These are phyloP conservation scores for Papilio gigon DNA, from an alignment of 2,888 invertebrate genomes.

Conservation along the genomic window DNA sequence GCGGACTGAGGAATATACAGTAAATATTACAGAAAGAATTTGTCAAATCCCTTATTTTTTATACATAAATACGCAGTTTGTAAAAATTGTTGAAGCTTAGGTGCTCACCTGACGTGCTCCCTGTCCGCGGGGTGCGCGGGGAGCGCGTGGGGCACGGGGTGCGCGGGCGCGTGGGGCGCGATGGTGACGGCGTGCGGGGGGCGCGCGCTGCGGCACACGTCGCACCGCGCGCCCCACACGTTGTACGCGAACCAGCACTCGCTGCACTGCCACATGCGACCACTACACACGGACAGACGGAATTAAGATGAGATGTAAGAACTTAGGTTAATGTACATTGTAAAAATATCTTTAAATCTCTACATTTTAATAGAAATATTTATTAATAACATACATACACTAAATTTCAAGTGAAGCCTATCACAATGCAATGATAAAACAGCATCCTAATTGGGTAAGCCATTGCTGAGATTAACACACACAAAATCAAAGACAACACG, in stretches of 20 bases:
- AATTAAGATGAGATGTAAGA: no score
- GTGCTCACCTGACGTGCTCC: conserved; percentile 18
- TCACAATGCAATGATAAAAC: no score
- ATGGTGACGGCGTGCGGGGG: conserved; percentile 89
- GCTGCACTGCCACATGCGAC: conserved; percentile 92
- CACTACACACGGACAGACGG: conserved; percentile 49
- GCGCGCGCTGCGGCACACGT: conserved; percentile 89
- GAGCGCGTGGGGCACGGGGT: not conserved
- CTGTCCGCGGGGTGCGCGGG: conserved; percentile 7
- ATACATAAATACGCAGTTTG: no score
- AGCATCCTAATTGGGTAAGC: no score
- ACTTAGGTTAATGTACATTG: no score
- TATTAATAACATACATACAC: no score
- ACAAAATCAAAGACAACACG: no score
- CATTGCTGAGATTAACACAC: no score
- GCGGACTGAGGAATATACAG: conserved; percentile 47
- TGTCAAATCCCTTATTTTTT: no score
- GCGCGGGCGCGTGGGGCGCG: conserved; percentile 61
- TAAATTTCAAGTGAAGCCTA: not conserved
- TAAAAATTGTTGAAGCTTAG: not conserved
- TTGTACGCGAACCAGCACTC: conserved; percentile 95
- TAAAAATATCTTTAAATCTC: no score
- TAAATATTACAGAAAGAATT: no score
- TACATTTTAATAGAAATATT: no score
- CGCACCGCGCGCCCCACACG: conserved; percentile 91